A percentile compares a stretch with the other conserved stretches of the same genome.
Evolutionary conservation across 1,140 invertebrate genomes (phyloP).

Genomic region (Drosophila neocordata): DNA sequence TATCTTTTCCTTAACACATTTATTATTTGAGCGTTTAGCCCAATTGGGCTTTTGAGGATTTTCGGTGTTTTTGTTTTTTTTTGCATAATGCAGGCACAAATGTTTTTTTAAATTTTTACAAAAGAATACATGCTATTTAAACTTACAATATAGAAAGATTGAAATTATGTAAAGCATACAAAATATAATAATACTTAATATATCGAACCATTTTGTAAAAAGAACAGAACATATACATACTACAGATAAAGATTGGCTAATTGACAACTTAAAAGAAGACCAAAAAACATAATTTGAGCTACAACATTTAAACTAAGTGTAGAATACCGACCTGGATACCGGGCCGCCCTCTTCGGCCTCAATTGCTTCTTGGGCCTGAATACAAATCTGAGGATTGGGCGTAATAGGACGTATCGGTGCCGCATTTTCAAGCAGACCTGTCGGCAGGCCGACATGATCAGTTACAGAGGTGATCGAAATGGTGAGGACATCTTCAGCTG

Average conservation of each 20-base stretch:
- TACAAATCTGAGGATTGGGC: constrained; percentile 86
- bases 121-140: constrained; percentile 56
- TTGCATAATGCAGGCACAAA: constrained; percentile 47
- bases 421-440: constrained; percentile 77
- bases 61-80: constrained; percentile 27
- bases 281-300: constrained; percentile 25
- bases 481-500: constrained; percentile 82
- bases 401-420: constrained; percentile 79
- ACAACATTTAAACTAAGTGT: constrained; percentile 44
- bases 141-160: constrained; percentile 33
- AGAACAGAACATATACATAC: constrained; percentile 39
- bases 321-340: constrained; percentile 79
- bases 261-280: constrained; percentile 41
- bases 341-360: constrained; percentile 37
- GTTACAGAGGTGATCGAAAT: constrained; percentile 84
- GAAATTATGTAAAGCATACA: constrained; percentile 21
- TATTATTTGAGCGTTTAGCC: constrained; percentile 57
- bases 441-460: constrained; percentile 85
- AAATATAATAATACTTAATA: constrained; percentile 39
- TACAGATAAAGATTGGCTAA: constrained; percentile 43
- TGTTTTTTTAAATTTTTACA: constrained; percentile 36
- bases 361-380: constrained; percentile 61
- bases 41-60: constrained; percentile 5
- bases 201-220: constrained; percentile 6
- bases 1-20: constrained; percentile 37